Evolutionary conservation across 2,888 invertebrate genomes (phyloP), one percentile per base, ranked within the genome.

Genomic region (Papilio elwesi): DNA sequence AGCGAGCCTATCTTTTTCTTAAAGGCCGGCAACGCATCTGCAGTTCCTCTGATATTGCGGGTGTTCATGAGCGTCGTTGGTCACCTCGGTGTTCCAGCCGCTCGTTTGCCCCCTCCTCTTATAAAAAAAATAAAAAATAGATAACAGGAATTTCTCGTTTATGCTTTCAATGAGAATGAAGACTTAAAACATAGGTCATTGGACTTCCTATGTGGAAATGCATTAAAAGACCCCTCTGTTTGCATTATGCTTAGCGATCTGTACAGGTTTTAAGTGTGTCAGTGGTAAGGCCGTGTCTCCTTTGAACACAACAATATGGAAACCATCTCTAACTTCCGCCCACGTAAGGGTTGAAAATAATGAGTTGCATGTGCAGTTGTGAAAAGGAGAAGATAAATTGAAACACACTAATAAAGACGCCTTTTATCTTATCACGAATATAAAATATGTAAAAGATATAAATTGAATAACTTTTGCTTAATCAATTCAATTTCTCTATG

Each of bases 141-240:
- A n/a, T n/a, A n/a, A n/a, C n/a, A 26, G 4, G 26, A 2, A 26
- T 26, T 26, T 26, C 26, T 26, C 26, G 26, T 26, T 26, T 26
- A 53, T 10, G 53, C 52, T 67, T 67, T 52, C 4, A 26, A 26
- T 2, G 26, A 26, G 26, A 26, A 26, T 26, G 26, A 26, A 26
- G 26, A 4, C 4, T 26, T 26, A 26, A 26, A 26, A 26, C 26
- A 26, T 26, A 51, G 59, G 66, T 67, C 66, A 71, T 67, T n/a
- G 71, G 16, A 67, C 71, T 51, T 49, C 57, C 57, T 57, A 13
- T 49, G 43, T 66, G 57, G 36, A 59, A 57, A 57, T 71, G 66
- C 71, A 67, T 71, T 71, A 71, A 59, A 71, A 71, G 71, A 43
- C 66, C 71, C 71, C 71, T 62, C 66, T 71, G 62, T 71, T 71